phyloP scores from a whole-genome alignment of 2,888 invertebrate genomes.

The Lasioglossum malachurum region DNA sequence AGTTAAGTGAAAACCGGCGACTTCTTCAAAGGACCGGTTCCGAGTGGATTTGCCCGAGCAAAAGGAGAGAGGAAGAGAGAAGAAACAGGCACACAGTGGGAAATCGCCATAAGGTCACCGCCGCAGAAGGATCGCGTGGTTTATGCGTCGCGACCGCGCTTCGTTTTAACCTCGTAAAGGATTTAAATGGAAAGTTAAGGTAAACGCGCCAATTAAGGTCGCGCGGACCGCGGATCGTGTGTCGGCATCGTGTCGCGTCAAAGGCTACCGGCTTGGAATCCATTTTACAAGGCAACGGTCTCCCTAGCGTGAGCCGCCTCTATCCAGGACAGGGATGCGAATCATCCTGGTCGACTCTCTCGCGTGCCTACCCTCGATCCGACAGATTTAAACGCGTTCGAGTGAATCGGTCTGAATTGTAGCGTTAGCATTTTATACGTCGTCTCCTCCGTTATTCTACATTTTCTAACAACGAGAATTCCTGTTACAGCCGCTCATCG shows the following conservation, averaged over 20 bases:
- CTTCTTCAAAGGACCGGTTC: not conserved
- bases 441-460: too few relatives aligned
- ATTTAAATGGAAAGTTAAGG: constrained; percentile 71
- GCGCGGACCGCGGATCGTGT: constrained; percentile 43
- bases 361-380: constrained; percentile 32
- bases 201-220: constrained; percentile 71
- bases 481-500: not conserved
- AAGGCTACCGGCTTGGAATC: constrained; percentile 50
- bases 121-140: constrained; percentile 52
- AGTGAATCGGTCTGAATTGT: constrained; percentile 28
- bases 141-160: constrained; percentile 50
- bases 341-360: constrained; percentile 3
- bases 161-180: constrained; percentile 62
- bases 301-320: not conserved
- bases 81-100: constrained; percentile 53
- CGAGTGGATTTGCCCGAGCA: constrained; percentile 24
- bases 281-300: constrained; percentile 3
- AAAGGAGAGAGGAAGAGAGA: constrained; percentile 23
- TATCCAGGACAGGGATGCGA: constrained; percentile 1
- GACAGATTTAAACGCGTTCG: constrained; percentile 16
- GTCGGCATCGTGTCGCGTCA: constrained; percentile 44
- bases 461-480: too few relatives aligned
- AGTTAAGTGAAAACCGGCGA: not conserved
- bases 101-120: constrained; percentile 65
- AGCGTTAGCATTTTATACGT: not conserved